These are phyloP conservation scores for Paraescarpia echinospica DNA, from an alignment of 1,140 invertebrate genomes.

Conservation along the genomic window DNA sequence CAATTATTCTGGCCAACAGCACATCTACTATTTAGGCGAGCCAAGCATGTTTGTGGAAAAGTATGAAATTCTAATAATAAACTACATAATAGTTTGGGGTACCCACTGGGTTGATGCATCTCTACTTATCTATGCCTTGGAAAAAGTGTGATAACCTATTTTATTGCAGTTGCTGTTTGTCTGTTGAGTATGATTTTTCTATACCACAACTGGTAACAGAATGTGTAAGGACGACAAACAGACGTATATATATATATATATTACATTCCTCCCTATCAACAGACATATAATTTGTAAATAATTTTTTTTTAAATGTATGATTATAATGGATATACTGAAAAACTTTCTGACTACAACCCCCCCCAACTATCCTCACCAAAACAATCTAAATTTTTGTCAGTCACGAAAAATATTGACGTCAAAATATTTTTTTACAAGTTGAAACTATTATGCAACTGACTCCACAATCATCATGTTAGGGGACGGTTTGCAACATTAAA, in stretches of 20 bases:
- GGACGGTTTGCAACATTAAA: too few species aligned
- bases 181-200: background rate
- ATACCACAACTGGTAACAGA: background rate
- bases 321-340: background rate
- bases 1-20: background rate
- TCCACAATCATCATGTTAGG: background rate
- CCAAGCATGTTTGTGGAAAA: background rate
- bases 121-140: background rate
- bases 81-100: background rate
- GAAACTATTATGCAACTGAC: too few species aligned
- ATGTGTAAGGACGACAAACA: background rate
- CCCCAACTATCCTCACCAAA: background rate
- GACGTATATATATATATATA: background rate
- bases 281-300: background rate
- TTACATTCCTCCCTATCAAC: background rate
- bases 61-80: background rate
- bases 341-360: background rate
- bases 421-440: too few species aligned
- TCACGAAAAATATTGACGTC: background rate
- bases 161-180: background rate
- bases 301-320: background rate
- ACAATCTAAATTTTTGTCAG: background rate
- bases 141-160: background rate
- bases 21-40: background rate
- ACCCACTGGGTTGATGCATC: background rate